Conservation (phyloP, 2,113 vertebrate genomes). For the Rhipidura dahli region DNA sequence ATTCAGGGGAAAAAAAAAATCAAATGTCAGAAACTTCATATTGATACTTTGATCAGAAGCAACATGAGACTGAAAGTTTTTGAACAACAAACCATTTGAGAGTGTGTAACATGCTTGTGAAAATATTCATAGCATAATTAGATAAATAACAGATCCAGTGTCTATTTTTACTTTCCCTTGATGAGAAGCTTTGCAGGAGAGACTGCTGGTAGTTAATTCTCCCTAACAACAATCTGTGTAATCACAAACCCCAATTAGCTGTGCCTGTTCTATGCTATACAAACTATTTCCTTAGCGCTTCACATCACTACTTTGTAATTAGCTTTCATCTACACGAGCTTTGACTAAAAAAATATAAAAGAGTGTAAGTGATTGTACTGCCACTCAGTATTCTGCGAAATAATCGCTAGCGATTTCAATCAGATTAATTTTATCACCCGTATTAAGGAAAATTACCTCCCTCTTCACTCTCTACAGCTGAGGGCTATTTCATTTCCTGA, state of each 20-base stretch:
- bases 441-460: conserved; percentile 91
- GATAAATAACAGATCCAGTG: conserved; percentile 86
- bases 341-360: conserved; percentile 91
- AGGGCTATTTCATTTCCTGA: conserved; percentile 90
- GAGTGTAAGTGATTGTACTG: conserved; percentile 94
- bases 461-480: conserved; percentile 87
- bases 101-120: conserved; percentile 79
- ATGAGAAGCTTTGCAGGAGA: conserved; percentile 92
- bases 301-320: conserved; percentile 96
- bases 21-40: conserved; percentile 45
- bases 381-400: conserved; percentile 87
- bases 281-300: conserved; percentile 88
- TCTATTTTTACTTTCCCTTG: conserved; percentile 88
- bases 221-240: conserved; percentile 97
- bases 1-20: conserved; percentile 18
- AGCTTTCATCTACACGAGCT: conserved; percentile 94
- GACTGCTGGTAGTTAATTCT: conserved; percentile 96
- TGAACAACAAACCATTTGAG: conserved; percentile 78
- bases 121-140: conserved; percentile 88
- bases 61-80: conserved; percentile 70
- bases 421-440: conserved; percentile 96
- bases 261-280: conserved; percentile 87
- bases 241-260: conserved; percentile 99
- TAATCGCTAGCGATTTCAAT: conserved; percentile 97
- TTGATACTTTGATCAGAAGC: conserved; percentile 71